Conservation (phyloP, 2,797 vertebrate species). For the Labroides dimidiatus region DNA sequence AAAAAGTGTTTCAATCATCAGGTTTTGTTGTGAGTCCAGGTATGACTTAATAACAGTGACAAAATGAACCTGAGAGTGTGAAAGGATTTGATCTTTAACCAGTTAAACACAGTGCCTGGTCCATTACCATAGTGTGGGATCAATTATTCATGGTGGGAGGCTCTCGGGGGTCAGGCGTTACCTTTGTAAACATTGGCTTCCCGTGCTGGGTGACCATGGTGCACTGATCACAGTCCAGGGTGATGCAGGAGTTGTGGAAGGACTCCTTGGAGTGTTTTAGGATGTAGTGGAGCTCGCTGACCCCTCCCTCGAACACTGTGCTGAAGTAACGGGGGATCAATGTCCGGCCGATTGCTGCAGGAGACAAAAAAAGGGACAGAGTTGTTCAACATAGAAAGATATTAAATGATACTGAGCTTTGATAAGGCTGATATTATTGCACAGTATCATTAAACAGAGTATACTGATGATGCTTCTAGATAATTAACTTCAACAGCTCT, state of each 20-base stretch:
- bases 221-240: slow-evolving; percentile 98
- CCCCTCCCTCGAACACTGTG: slow-evolving; percentile 98
- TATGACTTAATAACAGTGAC: slow-evolving; percentile 14
- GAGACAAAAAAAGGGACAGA: slow-evolving; percentile 40
- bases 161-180: slow-evolving; percentile 71
- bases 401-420: not conserved
- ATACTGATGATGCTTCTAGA: not conserved
- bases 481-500: too few species aligned
- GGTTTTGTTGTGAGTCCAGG: not conserved
- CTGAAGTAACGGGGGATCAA: slow-evolving; percentile 99
- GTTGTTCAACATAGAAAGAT: slow-evolving; percentile 19
- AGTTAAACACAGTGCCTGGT: slow-evolving; percentile 49
- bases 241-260: slow-evolving; percentile 99
- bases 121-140: slow-evolving; percentile 67
- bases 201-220: slow-evolving; percentile 99
- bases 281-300: slow-evolving; percentile 98
- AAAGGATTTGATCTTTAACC: slow-evolving; percentile 71
- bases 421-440: not conserved
- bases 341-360: slow-evolving; percentile 95
- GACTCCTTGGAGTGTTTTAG: slow-evolving; percentile 99
- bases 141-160: slow-evolving; percentile 67
- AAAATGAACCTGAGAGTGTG: slow-evolving; percentile 32
- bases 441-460: not conserved
- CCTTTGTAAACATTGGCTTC: slow-evolving; percentile 99
- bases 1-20: too few species aligned